Conservation (phyloP, 2,888 invertebrate genomes). For the Gasteruption jaculator region DNA sequence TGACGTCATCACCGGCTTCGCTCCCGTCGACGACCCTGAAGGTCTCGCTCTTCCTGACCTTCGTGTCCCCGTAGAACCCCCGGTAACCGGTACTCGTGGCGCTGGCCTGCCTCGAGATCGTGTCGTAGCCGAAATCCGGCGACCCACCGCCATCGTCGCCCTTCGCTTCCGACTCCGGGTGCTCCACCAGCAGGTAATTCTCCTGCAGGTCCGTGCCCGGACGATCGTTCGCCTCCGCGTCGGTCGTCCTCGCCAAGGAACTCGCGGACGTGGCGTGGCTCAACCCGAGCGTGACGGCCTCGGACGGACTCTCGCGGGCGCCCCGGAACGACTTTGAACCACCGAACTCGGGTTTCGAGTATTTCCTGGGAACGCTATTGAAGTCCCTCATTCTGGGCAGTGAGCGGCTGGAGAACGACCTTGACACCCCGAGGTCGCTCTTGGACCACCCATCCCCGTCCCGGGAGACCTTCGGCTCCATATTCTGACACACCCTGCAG, state of each 20-base stretch:
- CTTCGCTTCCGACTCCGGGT: background rate
- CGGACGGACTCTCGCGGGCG: too few relatives aligned
- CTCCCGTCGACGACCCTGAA: slow-evolving; percentile 43
- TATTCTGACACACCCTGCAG: slow-evolving; percentile 28
- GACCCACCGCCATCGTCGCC: slow-evolving; percentile 16
- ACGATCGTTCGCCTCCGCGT: slow-evolving; percentile 1
- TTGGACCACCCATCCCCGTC: too few relatives aligned
- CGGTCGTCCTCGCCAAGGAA: background rate
- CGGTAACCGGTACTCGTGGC: slow-evolving; percentile 23
- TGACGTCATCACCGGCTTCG: slow-evolving; percentile 25
- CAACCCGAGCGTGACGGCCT: too few relatives aligned
- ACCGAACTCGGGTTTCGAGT: too few relatives aligned
- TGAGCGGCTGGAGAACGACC: too few relatives aligned
- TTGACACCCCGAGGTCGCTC: too few relatives aligned
- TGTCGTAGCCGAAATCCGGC: slow-evolving; percentile 35
- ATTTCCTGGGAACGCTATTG: too few relatives aligned
- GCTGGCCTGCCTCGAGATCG: slow-evolving; percentile 30
- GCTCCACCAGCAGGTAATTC: slow-evolving; percentile 38
- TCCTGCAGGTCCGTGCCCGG: slow-evolving; percentile 38
- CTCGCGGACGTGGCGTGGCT: background rate
- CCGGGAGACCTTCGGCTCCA: too few relatives aligned
- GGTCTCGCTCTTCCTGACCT: slow-evolving; percentile 43
- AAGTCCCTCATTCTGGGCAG: too few relatives aligned
- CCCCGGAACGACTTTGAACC: too few relatives aligned
- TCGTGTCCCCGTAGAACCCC: slow-evolving; percentile 31